Conservation (phyloP, 2,888 invertebrate species). For the Lampropteryx suffumata region DNA sequence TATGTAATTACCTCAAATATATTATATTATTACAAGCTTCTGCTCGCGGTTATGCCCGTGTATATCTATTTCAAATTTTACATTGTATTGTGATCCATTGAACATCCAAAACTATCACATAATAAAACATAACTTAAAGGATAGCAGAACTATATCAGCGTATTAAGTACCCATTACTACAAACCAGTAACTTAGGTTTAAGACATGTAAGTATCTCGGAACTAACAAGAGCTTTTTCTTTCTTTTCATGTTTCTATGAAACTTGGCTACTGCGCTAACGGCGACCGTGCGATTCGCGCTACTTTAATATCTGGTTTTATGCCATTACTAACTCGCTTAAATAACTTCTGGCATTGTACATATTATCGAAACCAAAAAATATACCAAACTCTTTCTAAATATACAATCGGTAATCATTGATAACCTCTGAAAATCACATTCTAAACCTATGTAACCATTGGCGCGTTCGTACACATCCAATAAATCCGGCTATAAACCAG, state of each 20-base stretch:
- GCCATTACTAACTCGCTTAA: constrained; percentile 78
- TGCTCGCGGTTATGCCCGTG: too few species aligned
- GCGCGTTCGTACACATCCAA: constrained; percentile 16
- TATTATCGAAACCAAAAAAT: constrained; percentile 25
- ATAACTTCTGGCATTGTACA: constrained; percentile 59
- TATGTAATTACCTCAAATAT: too few species aligned
- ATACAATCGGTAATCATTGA: too few species aligned
- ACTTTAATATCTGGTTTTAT: constrained; percentile 81
- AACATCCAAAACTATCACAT: too few species aligned
- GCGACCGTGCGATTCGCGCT: constrained; percentile 68
- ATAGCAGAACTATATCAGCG: too few species aligned
- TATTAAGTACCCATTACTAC: constrained; percentile 7
- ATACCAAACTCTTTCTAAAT: too few species aligned
- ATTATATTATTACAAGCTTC: too few species aligned
- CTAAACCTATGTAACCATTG: too few species aligned
- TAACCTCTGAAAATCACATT: too few species aligned
- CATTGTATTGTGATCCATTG: too few species aligned
- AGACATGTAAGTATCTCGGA: constrained; percentile 58
- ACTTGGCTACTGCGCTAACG: constrained; percentile 74
- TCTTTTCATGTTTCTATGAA: constrained; percentile 83
- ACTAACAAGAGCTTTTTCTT: constrained; percentile 82
- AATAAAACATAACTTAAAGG: too few species aligned
- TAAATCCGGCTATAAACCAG: constrained; percentile 80
- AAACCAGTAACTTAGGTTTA: constrained; percentile 20
- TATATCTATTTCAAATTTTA: too few species aligned